Conservation (phyloP, 2,797 vertebrate genomes). For the Ctenochaetus hawaiiensis region DNA sequence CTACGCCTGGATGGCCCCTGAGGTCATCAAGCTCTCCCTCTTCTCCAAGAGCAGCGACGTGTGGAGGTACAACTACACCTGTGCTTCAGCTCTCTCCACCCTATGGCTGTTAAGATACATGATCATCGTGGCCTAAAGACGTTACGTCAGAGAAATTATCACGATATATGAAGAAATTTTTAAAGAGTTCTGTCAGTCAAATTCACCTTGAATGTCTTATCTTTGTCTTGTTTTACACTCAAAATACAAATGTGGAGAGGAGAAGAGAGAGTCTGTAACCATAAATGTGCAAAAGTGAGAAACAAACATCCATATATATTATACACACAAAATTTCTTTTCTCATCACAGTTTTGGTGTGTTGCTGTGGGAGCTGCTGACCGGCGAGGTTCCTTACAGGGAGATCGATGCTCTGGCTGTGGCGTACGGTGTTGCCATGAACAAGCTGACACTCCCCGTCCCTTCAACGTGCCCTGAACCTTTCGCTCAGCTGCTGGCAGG, state of each 20-base stretch:
- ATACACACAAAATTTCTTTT: not conserved
- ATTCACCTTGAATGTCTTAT: no score
- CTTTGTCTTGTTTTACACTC: no score
- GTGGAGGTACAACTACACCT: constrained; percentile 87
- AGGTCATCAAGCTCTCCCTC: constrained; percentile 93
- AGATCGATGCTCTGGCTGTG: constrained; percentile 93
- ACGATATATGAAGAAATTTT: no score
- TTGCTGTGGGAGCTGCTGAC: constrained; percentile 94
- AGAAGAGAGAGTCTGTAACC: no score
- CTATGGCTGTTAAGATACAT: no score
- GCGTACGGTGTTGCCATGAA: constrained; percentile 95
- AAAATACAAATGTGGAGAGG: no score
- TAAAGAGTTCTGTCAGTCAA: no score
- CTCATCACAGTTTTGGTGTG: constrained; percentile 89
- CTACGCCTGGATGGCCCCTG: constrained; percentile 96
- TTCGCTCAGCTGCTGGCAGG: constrained; percentile 91
- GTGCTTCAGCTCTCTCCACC: not conserved
- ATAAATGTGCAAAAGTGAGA: no score
- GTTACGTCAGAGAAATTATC: no score
- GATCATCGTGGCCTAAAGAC: no score
- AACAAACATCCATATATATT: no score
- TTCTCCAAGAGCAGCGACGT: constrained; percentile 97
- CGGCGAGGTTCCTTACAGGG: constrained; percentile 93
- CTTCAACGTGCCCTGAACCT: constrained; percentile 93
- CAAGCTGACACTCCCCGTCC: constrained; percentile 93